Percentiles rank a stretch among this genome's conserved stretches.
These are phyloP conservation scores for Microtus montanus DNA, from an alignment of 2,113 vertebrate genomes.

Conservation along the genomic window DNA sequence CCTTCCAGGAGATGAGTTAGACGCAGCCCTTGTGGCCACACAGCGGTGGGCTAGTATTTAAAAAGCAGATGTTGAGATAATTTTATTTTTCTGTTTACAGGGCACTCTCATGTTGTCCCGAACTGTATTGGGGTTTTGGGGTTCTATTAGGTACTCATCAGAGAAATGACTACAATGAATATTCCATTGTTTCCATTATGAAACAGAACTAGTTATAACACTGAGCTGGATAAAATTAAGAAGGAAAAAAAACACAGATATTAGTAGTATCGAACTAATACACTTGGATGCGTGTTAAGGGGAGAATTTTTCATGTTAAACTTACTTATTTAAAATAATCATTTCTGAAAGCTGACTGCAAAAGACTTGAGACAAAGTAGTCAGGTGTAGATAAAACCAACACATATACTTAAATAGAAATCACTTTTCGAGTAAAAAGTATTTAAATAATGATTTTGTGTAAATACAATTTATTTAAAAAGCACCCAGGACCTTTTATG, in stretches of 20 bases:
- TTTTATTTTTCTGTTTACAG: neutral
- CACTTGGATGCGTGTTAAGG: neutral
- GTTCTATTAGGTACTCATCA: constrained; percentile 26
- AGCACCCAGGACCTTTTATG: neutral
- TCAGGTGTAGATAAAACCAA: neutral
- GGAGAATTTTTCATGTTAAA: neutral
- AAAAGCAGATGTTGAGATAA: neutral
- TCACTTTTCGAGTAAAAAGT: too few species aligned
- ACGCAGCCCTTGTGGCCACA: neutral
- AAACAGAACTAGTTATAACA: constrained; percentile 19
- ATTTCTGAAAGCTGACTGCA: neutral
- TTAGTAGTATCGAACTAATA: neutral
- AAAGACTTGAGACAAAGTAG: neutral
- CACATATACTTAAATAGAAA: neutral
- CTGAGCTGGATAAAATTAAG: neutral
- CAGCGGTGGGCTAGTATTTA: neutral
- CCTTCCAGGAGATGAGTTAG: neutral
- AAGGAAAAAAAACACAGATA: neutral
- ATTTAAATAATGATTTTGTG: neutral
- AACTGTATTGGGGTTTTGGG: neutral
- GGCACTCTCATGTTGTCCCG: neutral
- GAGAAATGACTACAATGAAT: constrained; percentile 19
- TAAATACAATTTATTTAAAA: constrained; percentile 30
- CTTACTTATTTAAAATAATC: neutral
- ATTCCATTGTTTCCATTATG: constrained; percentile 20